phyloP scores from a whole-genome alignment of 2,888 invertebrate genomes.

The Stratiomys singularior region DNA sequence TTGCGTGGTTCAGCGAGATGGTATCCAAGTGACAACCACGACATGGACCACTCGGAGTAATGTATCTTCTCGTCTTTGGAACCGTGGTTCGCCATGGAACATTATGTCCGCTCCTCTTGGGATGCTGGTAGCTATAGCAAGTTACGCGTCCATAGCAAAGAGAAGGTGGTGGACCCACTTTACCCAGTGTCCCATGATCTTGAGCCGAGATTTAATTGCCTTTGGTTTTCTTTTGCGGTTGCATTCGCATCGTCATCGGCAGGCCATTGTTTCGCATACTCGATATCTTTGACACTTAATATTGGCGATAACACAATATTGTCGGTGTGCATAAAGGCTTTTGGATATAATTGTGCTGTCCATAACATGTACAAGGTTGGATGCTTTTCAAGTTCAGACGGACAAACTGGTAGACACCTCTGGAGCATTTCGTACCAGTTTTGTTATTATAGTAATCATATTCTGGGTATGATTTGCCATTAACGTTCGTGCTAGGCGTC shows the following conservation, averaged over 20 bases:
- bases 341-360: conserved; percentile 32
- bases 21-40: conserved; percentile 20
- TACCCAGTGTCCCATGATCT: conserved; percentile 36
- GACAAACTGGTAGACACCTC: conserved; percentile 30
- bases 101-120: neutral
- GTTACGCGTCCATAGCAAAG: neutral
- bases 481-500: neutral
- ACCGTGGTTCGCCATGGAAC: too few relatives aligned
- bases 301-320: conserved; percentile 38
- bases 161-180: neutral
- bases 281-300: conserved; percentile 46
- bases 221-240: conserved; percentile 50
- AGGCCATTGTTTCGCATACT: conserved; percentile 36
- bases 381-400: conserved; percentile 36
- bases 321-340: conserved; percentile 14
- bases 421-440: neutral
- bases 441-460: neutral
- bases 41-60: neutral
- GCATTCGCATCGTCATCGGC: conserved; percentile 39
- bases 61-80: conserved; percentile 17
- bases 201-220: conserved; percentile 50
- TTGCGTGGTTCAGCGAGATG: conserved; percentile 35
- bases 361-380: conserved; percentile 33
- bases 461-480: neutral
- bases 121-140: conserved; percentile 1